These are phyloP conservation scores for Bufo gargarizans DNA, from an alignment of 2,113 vertebrate genomes.

Conservation along the genomic window DNA sequence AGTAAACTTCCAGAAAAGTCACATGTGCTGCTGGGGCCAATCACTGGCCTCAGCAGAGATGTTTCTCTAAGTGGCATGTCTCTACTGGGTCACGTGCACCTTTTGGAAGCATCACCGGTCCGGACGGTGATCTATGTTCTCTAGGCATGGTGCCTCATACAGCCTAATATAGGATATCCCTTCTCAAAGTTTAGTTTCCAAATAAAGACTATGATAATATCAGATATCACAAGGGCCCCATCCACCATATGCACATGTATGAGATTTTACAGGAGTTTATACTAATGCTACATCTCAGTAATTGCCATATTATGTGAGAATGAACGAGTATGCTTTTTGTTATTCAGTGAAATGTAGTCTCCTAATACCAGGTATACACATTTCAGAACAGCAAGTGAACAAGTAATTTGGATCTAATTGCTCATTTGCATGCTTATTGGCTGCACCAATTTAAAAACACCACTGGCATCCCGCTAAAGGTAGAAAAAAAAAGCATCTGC, in stretches of 20 bases:
- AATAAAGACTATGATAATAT: neutral
- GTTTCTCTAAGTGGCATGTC: too few species aligned
- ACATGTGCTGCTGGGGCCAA: too few species aligned
- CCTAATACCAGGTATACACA: neutral
- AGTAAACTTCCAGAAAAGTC: too few species aligned
- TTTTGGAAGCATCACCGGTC: too few species aligned
- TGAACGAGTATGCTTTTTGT: neutral
- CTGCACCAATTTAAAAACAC: slow-evolving; percentile 14
- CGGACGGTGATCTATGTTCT: too few species aligned
- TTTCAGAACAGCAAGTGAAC: slow-evolving; percentile 10
- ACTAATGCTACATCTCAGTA: neutral
- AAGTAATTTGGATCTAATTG: slow-evolving; percentile 38
- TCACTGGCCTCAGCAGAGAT: too few species aligned
- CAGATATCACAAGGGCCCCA: neutral
- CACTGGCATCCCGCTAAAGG: neutral
- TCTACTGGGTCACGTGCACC: too few species aligned
- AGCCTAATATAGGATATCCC: too few species aligned
- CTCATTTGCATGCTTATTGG: slow-evolving; percentile 48
- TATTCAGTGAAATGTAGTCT: neutral
- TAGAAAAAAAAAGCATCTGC: slow-evolving; percentile 29
- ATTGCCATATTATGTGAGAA: neutral
- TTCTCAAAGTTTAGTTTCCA: neutral
- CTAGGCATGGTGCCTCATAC: too few species aligned
- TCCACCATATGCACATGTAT: neutral
- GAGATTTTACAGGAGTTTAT: neutral